These are phyloP conservation scores for Psittacula cyanocephala DNA, from an alignment of 2,113 vertebrate genomes.

Conservation along the genomic window DNA sequence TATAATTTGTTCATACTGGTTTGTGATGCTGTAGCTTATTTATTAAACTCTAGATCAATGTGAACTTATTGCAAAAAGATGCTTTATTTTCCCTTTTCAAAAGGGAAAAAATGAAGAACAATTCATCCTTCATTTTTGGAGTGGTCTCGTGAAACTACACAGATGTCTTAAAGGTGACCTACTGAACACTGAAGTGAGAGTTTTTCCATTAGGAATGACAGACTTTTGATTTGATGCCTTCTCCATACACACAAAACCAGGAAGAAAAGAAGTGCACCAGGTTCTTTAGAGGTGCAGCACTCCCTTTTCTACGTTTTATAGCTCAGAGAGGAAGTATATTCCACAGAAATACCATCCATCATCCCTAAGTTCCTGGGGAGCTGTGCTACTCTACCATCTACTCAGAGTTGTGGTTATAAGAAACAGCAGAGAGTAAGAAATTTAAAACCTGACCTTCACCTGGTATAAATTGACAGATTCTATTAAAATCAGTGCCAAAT, in stretches of 20 bases:
- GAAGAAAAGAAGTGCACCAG: background rate
- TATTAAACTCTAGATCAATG: background rate
- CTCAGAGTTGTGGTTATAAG: background rate
- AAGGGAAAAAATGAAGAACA: background rate
- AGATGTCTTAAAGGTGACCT: background rate
- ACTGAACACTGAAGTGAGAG: background rate
- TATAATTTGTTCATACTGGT: background rate
- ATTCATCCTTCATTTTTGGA: background rate
- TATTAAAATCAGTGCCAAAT: conserved; percentile 14
- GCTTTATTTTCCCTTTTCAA: conserved; percentile 6
- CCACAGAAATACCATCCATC: conserved; percentile 21
- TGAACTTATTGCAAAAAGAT: background rate
- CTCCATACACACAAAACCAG: background rate
- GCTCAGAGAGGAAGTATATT: background rate
- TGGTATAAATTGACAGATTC: background rate
- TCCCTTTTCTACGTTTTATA: background rate
- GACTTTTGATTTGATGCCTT: background rate
- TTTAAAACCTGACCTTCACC: conserved; percentile 9
- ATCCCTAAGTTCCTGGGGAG: background rate
- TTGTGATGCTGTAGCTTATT: background rate
- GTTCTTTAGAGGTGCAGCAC: background rate
- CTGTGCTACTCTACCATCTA: background rate
- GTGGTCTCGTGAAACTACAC: background rate
- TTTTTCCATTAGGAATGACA: background rate
- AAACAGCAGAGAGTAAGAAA: conserved; percentile 32